Conservation (phyloP, 2,797 vertebrate species). For the Acanthurus lineatus region DNA sequence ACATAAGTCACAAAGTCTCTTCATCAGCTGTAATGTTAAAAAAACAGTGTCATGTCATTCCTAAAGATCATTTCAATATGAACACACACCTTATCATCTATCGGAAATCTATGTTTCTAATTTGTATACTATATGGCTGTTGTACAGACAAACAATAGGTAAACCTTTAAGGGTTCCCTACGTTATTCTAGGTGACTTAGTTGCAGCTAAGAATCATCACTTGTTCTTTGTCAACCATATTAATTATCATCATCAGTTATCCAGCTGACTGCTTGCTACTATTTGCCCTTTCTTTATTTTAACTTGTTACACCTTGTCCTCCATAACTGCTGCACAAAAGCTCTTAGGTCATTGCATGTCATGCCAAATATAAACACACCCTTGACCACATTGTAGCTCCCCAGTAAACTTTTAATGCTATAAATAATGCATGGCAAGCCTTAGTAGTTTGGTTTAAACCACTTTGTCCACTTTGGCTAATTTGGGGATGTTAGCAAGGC, state of each 20-base stretch:
- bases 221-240: constrained; percentile 51
- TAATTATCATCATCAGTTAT: constrained; percentile 33
- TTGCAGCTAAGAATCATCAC: constrained; percentile 65
- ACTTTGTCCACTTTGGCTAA: neutral
- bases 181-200: constrained; percentile 40
- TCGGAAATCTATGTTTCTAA: constrained; percentile 1
- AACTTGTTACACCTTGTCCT: constrained; percentile 54
- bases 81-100: constrained; percentile 11
- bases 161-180: constrained; percentile 38
- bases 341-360: neutral
- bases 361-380: constrained; percentile 25
- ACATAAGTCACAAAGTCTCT: neutral
- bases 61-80: neutral
- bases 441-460: constrained; percentile 21
- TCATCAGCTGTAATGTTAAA: constrained; percentile 2
- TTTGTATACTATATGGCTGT: constrained; percentile 23
- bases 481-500: neutral
- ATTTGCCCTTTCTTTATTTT: constrained; percentile 54
- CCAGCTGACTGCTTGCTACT: constrained; percentile 54
- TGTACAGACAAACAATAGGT: constrained; percentile 34
- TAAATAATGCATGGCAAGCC: constrained; percentile 38
- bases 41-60: neutral
- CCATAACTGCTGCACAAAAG: constrained; percentile 30
- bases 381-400: constrained; percentile 26
- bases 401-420: constrained; percentile 34